phyloP scores from a whole-genome alignment of 2,888 invertebrate genomes.

The Polyploca ridens region DNA sequence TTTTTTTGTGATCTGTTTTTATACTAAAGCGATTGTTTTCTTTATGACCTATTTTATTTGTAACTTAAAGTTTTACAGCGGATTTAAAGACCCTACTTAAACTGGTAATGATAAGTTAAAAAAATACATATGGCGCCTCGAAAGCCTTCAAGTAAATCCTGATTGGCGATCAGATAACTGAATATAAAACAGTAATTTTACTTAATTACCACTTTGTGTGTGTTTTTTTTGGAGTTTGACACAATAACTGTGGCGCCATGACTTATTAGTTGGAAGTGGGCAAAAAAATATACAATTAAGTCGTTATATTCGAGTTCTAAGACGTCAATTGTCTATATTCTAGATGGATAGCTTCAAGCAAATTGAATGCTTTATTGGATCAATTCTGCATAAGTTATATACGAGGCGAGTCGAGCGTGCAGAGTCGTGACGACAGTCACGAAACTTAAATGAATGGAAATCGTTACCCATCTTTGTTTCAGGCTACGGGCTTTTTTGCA shows the following conservation, averaged over 20 bases:
- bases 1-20: neutral
- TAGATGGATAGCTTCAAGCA: slow-evolving; percentile 19
- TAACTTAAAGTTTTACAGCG: neutral
- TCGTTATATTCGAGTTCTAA: slow-evolving; percentile 18
- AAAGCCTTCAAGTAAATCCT: slow-evolving; percentile 14
- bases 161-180: slow-evolving; percentile 11
- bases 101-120: slow-evolving; percentile 4
- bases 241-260: slow-evolving; percentile 16
- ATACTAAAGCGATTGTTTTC: slow-evolving; percentile 1
- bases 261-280: slow-evolving; percentile 14
- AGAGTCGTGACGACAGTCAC: slow-evolving; percentile 56
- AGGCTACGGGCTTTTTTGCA: neutral
- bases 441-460: slow-evolving; percentile 37
- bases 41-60: slow-evolving; percentile 10
- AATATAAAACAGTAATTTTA: slow-evolving; percentile 13
- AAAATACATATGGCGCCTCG: slow-evolving; percentile 9
- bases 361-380: slow-evolving; percentile 36
- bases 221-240: slow-evolving; percentile 1
- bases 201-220: slow-evolving; percentile 8
- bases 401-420: slow-evolving; percentile 16
- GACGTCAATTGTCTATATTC: slow-evolving; percentile 29
- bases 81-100: slow-evolving; percentile 5
- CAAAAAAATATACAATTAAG: slow-evolving; percentile 11
- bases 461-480: slow-evolving; percentile 31
- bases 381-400: slow-evolving; percentile 35